Conservation (phyloP, 2,888 invertebrate species). For the Caenorhabditis sulstoni region DNA sequence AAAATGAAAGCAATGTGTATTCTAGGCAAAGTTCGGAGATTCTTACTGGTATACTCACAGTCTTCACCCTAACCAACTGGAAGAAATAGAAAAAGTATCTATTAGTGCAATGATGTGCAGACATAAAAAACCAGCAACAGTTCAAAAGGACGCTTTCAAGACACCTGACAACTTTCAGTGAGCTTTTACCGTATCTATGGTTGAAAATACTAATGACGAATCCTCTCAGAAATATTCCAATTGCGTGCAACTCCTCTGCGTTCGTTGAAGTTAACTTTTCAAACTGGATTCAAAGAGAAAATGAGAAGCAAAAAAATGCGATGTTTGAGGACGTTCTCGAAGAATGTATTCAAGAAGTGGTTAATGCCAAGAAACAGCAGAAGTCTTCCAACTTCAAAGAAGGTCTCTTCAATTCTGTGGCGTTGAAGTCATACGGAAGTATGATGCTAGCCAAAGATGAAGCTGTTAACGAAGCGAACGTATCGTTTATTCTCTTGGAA, state of each 20-base stretch:
- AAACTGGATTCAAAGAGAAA: constrained; percentile 28
- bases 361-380: constrained; percentile 13
- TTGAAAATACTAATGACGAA: background rate
- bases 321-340: constrained; percentile 38
- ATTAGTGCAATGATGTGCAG: constrained; percentile 91
- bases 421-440: constrained; percentile 67
- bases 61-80: constrained; percentile 84
- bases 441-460: constrained; percentile 78
- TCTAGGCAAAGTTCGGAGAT: constrained; percentile 62
- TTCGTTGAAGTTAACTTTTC: constrained; percentile 24
- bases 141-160: constrained; percentile 92
- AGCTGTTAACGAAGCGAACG: constrained; percentile 70
- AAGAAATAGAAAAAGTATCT: constrained; percentile 89
- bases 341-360: constrained; percentile 45
- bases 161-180: constrained; percentile 83
- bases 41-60: constrained; percentile 41
- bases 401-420: constrained; percentile 34
- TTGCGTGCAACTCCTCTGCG: constrained; percentile 42
- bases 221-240: constrained; percentile 42
- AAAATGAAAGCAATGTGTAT: constrained; percentile 29
- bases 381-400: constrained; percentile 7
- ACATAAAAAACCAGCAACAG: constrained; percentile 83
- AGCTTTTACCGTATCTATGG: background rate
- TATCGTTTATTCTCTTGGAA: constrained; percentile 73
- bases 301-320: background rate